These are phyloP conservation scores for Aurelia sp. DNA, from an alignment of 30 jellyfish, hydroid and myxozoan genomes.

Conservation along the genomic window DNA sequence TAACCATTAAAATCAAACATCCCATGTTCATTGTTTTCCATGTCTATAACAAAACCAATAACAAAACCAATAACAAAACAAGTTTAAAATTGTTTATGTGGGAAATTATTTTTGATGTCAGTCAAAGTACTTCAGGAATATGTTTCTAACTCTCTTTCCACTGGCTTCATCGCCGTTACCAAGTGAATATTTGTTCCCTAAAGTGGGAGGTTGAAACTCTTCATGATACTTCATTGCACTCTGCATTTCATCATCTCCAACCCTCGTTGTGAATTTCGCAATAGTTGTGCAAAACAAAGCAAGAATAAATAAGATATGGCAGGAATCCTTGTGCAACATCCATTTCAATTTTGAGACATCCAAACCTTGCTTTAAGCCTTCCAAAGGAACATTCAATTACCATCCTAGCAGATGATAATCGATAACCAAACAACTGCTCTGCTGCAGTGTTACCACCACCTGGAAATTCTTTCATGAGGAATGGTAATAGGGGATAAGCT, in stretches of 20 bases:
- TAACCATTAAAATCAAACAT: not conserved
- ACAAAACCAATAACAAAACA: not conserved
- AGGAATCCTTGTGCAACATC: conserved; percentile 2
- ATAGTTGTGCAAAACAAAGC: conserved; percentile 44
- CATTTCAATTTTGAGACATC: conserved; percentile 52
- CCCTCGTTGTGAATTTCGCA: conserved; percentile 39
- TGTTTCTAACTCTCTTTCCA: conserved; percentile 30
- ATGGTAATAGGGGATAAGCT: conserved; percentile 84
- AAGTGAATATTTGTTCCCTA: not conserved
- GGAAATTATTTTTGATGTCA: not conserved
- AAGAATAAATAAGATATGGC: conserved; percentile 32
- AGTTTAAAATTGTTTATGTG: not conserved
- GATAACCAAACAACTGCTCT: conserved; percentile 69
- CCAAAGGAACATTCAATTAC: conserved; percentile 73
- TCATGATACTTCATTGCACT: conserved; percentile 2
- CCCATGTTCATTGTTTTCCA: not conserved
- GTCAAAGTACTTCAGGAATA: conserved; percentile 37
- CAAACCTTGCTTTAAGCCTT: conserved; percentile 61
- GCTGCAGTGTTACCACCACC: conserved; percentile 41
- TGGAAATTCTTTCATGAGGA: conserved; percentile 62
- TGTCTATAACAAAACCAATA: not conserved
- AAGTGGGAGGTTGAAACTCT: conserved; percentile 14
- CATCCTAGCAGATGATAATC: conserved; percentile 71
- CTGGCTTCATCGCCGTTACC: conserved; percentile 26
- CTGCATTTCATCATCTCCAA: conserved; percentile 21